Base-by-base conservation (phyloP, 2,888 invertebrate genomes). In the Euphydryas editha region DNA sequence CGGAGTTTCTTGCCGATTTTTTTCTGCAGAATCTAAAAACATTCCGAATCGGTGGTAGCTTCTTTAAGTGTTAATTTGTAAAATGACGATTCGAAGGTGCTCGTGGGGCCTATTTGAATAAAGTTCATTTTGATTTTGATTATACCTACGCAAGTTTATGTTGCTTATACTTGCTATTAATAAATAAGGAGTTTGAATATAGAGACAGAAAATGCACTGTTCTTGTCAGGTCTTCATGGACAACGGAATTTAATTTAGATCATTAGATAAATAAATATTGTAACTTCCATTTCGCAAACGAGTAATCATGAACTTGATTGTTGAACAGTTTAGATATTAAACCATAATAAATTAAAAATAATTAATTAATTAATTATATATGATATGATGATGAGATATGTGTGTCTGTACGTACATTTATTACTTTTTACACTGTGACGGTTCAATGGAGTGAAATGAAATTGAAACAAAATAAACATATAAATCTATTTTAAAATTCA, bases 231-330 rank as follows among this genome's bases (percentile, higher is more conserved):
- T 46, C 55, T 44, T 55, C 54, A 62, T 39, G 17, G 39, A 60
- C 58, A 56, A 66, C 61, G 67, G 63, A 61, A 70, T 65, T 58
- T 61, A 56, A 72, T 67, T 72, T 70, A 68, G 46, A 62, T 65
- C 64, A 68, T 66, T 72, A 69, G n/a, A n/a, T n/a, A n/a, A n/a
- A 65, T 65, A 67, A 42, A 42, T 42, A 15, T 42, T 42, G 5
- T 65, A 65, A 44, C 66, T 68, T 63, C 59, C 51, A 60, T 66
- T 65, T 65, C 66, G 54, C 61, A 59, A 58, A 57, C 54, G 62
- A 44, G 56, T 62, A n/a, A 62, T 61, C 39, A 42, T 62, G 56
- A 62, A 44, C 62, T 44, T 62, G 54, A 47, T 58, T n/a, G n/a
- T 21, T 37, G 13, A 47, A 47, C 39, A 49, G 39, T 42, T 5